phyloP scores from a whole-genome alignment of 2,113 vertebrate species.

The Pagrus major region DNA sequence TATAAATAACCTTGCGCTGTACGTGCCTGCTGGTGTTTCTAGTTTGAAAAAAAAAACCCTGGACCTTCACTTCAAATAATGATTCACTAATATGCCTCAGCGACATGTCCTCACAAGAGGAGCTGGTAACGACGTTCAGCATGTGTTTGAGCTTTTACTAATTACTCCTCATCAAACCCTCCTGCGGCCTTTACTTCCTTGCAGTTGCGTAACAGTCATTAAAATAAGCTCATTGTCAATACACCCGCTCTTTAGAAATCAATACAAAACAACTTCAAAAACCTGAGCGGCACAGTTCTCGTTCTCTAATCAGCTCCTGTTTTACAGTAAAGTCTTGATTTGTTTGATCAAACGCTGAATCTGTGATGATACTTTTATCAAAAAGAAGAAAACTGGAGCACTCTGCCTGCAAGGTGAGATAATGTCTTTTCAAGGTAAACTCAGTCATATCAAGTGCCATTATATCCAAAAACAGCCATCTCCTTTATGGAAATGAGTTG shows the following conservation, averaged over 20 bases:
- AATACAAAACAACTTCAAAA: neutral
- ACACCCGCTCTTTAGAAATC: neutral
- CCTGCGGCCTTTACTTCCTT: constrained; percentile 9
- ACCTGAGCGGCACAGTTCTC: neutral
- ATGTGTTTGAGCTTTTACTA: constrained; percentile 25
- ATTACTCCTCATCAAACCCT: constrained; percentile 26
- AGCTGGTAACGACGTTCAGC: constrained; percentile 10
- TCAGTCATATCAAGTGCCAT: neutral
- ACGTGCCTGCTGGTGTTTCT: neutral
- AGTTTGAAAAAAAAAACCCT: neutral
- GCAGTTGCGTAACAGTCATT: neutral
- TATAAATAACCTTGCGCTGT: neutral
- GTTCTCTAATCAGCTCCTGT: neutral
- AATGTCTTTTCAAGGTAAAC: neutral
- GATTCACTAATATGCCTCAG: too few relatives aligned
- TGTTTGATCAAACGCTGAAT: neutral
- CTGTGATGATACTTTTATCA: neutral
- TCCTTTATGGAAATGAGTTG: neutral
- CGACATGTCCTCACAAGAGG: neutral
- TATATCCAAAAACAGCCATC: neutral
- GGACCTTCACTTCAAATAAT: neutral
- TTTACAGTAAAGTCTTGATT: neutral
- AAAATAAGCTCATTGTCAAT: neutral
- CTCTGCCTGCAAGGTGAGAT: neutral
- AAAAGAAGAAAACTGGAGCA: neutral